These are phyloP conservation scores for Lissonota sp. DNA, from an alignment of 2,888 invertebrate genomes.

Conservation along the genomic window DNA sequence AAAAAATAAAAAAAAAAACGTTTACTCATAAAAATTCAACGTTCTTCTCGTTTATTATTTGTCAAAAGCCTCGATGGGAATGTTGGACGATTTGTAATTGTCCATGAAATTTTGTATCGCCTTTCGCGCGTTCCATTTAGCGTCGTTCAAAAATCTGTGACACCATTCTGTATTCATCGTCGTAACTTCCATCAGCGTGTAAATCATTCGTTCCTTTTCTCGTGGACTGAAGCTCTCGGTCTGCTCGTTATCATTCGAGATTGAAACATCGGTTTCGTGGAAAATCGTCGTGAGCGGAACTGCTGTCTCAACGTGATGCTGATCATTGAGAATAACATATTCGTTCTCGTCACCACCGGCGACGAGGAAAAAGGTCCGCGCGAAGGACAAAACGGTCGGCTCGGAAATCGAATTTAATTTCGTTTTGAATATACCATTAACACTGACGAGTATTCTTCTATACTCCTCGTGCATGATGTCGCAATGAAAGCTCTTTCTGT, in stretches of 20 bases:
- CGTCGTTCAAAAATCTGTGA: conserved; percentile 69
- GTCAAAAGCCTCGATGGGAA: conserved; percentile 68
- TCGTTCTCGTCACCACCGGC: conserved; percentile 83
- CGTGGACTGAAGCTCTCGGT: conserved; percentile 64
- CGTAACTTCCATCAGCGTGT: conserved; percentile 69
- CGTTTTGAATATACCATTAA: conserved; percentile 86
- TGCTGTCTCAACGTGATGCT: conserved; percentile 85
- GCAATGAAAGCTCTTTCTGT: conserved; percentile 83
- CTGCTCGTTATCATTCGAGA: conserved; percentile 20
- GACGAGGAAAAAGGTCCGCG: conserved; percentile 86
- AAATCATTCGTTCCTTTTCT: conserved; percentile 70
- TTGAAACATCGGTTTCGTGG: conserved; percentile 59
- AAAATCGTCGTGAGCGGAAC: conserved; percentile 58
- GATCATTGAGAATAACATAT: conserved; percentile 89
- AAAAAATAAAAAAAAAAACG: conserved; percentile 17
- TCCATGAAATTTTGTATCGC: conserved; percentile 72
- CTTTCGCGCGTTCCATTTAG: conserved; percentile 71
- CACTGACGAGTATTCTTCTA: conserved; percentile 81
- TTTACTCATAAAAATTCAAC: conserved; percentile 21
- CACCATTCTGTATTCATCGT: conserved; percentile 72
- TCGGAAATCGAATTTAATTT: conserved; percentile 27
- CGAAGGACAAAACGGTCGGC: conserved; percentile 85
- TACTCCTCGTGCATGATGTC: conserved; percentile 74
- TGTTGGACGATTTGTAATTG: conserved; percentile 67
- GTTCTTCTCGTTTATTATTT: conserved; percentile 20